Percentiles rank a stretch among this genome's conserved stretches.
These are phyloP conservation scores for Bombus pascuorum DNA, from an alignment of 1,140 invertebrate species.

Conservation along the genomic window DNA sequence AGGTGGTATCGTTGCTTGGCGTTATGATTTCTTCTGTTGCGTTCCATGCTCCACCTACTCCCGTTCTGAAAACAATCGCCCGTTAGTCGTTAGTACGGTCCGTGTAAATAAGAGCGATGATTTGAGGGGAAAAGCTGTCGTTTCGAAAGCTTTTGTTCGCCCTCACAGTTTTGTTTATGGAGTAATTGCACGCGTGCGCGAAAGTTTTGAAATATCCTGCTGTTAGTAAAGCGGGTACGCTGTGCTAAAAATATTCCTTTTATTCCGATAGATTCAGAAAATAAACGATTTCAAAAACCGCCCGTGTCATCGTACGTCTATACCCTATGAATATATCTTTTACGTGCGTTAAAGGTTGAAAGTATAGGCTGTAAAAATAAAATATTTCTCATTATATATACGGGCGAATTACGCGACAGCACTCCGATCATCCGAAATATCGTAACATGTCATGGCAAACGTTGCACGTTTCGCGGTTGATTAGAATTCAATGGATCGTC, in stretches of 20 bases:
- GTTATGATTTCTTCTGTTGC: conserved; percentile 86
- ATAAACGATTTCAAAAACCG: not conserved
- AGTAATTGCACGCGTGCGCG: not conserved
- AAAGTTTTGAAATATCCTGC: not conserved
- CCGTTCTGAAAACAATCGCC: conserved; percentile 84
- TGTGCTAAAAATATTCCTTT: not conserved
- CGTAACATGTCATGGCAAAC: not conserved
- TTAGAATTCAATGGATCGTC: conserved; percentile 19
- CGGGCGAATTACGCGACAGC: not conserved
- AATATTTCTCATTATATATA: not conserved
- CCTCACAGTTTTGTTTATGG: not conserved
- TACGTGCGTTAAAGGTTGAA: not conserved
- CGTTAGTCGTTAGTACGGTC: conserved; percentile 6
- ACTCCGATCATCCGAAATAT: not conserved
- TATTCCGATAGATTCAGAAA: not conserved
- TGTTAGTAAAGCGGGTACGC: not conserved
- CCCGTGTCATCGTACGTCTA: not conserved
- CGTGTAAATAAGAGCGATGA: not conserved
- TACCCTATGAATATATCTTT: too few relatives aligned
- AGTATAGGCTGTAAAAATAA: not conserved
- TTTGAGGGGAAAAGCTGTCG: not conserved
- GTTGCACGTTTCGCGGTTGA: conserved; percentile 6
- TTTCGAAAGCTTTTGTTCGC: not conserved
- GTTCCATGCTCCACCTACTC: conserved; percentile 87
- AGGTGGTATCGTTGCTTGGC: conserved; percentile 85